These are phyloP conservation scores for Panorpa germanica DNA, from an alignment of 2,888 invertebrate species.

Conservation along the genomic window DNA sequence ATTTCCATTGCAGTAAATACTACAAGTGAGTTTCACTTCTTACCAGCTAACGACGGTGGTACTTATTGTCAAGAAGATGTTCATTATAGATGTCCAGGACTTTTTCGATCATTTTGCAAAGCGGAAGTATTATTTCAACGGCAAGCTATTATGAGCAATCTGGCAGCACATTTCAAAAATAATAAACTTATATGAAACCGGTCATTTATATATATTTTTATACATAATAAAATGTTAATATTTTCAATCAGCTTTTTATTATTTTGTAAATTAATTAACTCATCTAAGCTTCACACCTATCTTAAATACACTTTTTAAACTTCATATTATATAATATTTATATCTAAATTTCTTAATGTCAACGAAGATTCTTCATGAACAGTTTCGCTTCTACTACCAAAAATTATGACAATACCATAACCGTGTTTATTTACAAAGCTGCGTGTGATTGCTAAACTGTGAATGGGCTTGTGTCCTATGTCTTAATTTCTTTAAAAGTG, in stretches of 20 bases:
- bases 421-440: too few species aligned
- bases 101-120: conserved; percentile 32
- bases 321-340: background rate
- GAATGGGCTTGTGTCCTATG: too few species aligned
- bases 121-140: conserved; percentile 30
- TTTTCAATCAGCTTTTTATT: background rate
- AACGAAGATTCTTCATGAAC: background rate
- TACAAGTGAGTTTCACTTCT: conserved; percentile 38
- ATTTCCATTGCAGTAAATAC: conserved; percentile 32
- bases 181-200: conserved; percentile 1
- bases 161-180: conserved; percentile 15
- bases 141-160: conserved; percentile 22
- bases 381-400: too few species aligned
- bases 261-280: background rate
- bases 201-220: background rate
- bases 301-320: background rate
- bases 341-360: background rate
- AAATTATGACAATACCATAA: too few species aligned
- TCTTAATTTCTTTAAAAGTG: too few species aligned
- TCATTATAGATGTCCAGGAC: conserved; percentile 40
- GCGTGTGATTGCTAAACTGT: too few species aligned
- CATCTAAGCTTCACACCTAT: background rate
- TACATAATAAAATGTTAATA: background rate
- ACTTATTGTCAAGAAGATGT: conserved; percentile 35
- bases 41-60: conserved; percentile 21